phyloP scores from a whole-genome alignment of 2,888 invertebrate species.

The Agonopterix arenella region DNA sequence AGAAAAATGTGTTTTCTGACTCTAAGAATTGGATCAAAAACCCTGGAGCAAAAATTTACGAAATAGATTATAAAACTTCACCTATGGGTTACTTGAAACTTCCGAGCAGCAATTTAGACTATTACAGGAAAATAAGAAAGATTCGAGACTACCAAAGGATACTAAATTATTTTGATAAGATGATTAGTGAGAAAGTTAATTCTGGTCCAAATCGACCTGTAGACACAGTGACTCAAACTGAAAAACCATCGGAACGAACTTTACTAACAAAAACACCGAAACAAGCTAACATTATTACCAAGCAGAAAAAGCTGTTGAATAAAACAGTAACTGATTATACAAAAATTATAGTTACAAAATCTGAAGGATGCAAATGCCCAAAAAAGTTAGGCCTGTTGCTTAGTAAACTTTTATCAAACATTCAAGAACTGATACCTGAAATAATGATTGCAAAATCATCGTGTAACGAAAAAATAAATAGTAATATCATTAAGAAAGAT shows the following conservation, averaged over 20 bases:
- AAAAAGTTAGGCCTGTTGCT: conserved; percentile 26
- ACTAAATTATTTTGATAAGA: conserved; percentile 54
- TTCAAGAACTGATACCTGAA: conserved; percentile 32
- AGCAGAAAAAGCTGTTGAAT: no score
- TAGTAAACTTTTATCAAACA: conserved; percentile 28
- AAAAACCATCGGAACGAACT: background rate
- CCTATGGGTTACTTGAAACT: conserved; percentile 38
- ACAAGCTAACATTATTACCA: no score
- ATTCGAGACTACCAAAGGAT: conserved; percentile 51
- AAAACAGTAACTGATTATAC: no score
- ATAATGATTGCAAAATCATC: conserved; percentile 3
- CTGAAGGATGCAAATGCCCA: conserved; percentile 35
- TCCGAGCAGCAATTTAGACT: conserved; percentile 47
- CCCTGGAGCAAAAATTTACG: conserved; percentile 30
- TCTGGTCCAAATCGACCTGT: background rate
- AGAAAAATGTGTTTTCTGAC: conserved; percentile 35
- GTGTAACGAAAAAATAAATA: background rate
- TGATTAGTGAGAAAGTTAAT: conserved; percentile 12
- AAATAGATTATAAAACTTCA: conserved; percentile 45
- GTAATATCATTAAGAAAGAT: no score
- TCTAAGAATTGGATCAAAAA: conserved; percentile 35
- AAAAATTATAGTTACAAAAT: background rate
- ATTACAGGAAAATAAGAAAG: conserved; percentile 50
- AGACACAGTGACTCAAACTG: background rate
- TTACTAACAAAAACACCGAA: no score